Evolutionary conservation across 2,113 vertebrate genomes (phyloP), one percentile per base, ranked within the genome.

Genomic region (Sphaerodactylus townsendi): DNA sequence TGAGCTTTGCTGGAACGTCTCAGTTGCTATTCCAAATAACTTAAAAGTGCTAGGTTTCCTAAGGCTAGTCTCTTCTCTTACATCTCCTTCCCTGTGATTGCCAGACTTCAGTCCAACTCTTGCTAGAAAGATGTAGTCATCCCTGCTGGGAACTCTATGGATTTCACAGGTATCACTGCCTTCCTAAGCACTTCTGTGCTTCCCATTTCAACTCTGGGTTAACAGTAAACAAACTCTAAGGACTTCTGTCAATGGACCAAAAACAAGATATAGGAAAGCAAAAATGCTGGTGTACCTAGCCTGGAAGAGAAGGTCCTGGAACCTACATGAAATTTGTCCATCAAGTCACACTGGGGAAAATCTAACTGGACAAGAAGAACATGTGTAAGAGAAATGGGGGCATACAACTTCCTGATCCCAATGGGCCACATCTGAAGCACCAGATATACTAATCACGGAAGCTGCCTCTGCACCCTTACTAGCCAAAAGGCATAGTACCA

Each of bases 1-100:
- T 66, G 65, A 66, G n/a, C 65, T n/a, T 66, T 33, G 65, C n/a
- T 66, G 10, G 28, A 66, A 33, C 7, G 14, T 53, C 56, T 59
- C 70, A 73, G 35, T 46, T 74, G n/a, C 11, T 65, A 14, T 82
- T 72, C 69, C 73, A 82, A 77, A 68, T 85, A 68, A 83, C 35
- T 30, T 23, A 62, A 28, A n/a, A 48, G 13, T 65, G 30, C 1
- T 9, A 33, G n/a, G 8, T 35, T 74, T 82, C 39, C 3, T 66
- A 37, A 15, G 13, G 8, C 65, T 28, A 30, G 59, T 35, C 64
- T 33, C 17, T 82, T 7, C 56, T 74, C 56, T 65, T 64, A 41
- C n/a, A 62, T 73, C 39, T n/a, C 2, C 25, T 19, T 70, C 37
- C 39, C 9, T 33, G 3, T 21, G 28, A 48, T 11, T 53, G 79